Evolutionary conservation across 2,113 vertebrate species (phyloP).

Genomic region (Mesitornis unicolor): DNA sequence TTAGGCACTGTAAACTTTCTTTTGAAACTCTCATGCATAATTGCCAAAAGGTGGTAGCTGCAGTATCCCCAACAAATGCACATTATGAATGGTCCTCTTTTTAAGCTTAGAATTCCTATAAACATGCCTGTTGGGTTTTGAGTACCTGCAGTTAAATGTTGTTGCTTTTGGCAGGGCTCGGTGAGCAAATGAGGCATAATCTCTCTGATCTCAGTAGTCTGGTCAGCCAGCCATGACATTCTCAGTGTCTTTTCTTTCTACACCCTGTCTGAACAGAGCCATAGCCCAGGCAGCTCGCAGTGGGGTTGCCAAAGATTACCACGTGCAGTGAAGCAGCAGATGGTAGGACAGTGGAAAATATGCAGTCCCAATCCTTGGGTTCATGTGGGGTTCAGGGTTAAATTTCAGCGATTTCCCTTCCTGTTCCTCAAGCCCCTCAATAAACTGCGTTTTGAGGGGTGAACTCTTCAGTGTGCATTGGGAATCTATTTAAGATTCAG

Average conservation of each 20-base stretch:
- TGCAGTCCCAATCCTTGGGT: conserved; percentile 52
- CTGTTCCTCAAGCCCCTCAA: neutral
- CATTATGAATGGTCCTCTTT: conserved; percentile 71
- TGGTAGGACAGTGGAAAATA: conserved; percentile 65
- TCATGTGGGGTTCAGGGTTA: conserved; percentile 75
- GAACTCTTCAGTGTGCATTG: neutral
- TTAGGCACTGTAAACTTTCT: neutral
- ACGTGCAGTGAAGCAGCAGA: conserved; percentile 61
- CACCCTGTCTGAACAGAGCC: conserved; percentile 75
- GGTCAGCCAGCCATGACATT: conserved; percentile 78
- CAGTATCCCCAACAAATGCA: conserved; percentile 58
- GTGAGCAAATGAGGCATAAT: conserved; percentile 80
- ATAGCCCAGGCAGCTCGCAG: conserved; percentile 71
- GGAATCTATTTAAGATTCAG: neutral
- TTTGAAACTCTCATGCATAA: conserved; percentile 39
- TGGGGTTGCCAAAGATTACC: conserved; percentile 73
- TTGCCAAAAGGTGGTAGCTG: conserved; percentile 64
- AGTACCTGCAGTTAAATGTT: conserved; percentile 83
- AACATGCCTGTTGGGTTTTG: conserved; percentile 69
- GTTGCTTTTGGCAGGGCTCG: conserved; percentile 81
- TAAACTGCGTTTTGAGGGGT: neutral
- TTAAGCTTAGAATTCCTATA: conserved; percentile 69
- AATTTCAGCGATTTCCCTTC: conserved; percentile 54
- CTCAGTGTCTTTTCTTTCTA: conserved; percentile 78
- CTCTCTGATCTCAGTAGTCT: conserved; percentile 78